phyloP scores from a whole-genome alignment of 2,888 invertebrate species.

The Thumatha senex region DNA sequence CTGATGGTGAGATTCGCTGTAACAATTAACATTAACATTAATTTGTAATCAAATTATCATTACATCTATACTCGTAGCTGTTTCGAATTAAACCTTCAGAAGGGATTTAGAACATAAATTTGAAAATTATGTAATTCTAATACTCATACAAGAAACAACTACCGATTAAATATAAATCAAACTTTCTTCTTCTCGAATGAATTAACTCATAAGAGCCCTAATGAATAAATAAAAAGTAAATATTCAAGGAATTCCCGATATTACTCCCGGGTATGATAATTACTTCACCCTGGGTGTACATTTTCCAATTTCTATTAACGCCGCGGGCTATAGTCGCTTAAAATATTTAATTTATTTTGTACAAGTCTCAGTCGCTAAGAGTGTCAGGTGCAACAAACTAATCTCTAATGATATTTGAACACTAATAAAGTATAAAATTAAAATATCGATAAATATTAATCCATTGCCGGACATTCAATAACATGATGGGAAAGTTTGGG shows the following conservation, averaged over 20 bases:
- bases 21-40: slow-evolving; percentile 56
- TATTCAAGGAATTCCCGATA: slow-evolving; percentile 57
- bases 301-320: slow-evolving; percentile 55
- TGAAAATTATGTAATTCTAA: slow-evolving; percentile 18
- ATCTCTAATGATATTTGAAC: slow-evolving; percentile 78
- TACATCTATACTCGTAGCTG: no score
- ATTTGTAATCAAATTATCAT: background rate
- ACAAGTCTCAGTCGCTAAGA: slow-evolving; percentile 29
- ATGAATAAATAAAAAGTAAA: slow-evolving; percentile 64
- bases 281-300: slow-evolving; percentile 59
- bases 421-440: slow-evolving; percentile 75
- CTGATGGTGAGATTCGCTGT: slow-evolving; percentile 87
- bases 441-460: slow-evolving; percentile 77
- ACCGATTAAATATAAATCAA: slow-evolving; percentile 36
- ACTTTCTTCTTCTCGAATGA: slow-evolving; percentile 58
- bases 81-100: background rate
- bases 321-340: slow-evolving; percentile 48
- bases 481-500: slow-evolving; percentile 44
- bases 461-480: slow-evolving; percentile 67
- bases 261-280: slow-evolving; percentile 50
- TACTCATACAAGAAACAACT: slow-evolving; percentile 32
- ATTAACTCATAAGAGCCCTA: slow-evolving; percentile 59
- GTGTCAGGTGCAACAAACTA: slow-evolving; percentile 65
- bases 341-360: slow-evolving; percentile 41
- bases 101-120: slow-evolving; percentile 15